Evolutionary conservation across 1,140 invertebrate genomes (phyloP).

Genomic region (Leptopilina boulardi): DNA sequence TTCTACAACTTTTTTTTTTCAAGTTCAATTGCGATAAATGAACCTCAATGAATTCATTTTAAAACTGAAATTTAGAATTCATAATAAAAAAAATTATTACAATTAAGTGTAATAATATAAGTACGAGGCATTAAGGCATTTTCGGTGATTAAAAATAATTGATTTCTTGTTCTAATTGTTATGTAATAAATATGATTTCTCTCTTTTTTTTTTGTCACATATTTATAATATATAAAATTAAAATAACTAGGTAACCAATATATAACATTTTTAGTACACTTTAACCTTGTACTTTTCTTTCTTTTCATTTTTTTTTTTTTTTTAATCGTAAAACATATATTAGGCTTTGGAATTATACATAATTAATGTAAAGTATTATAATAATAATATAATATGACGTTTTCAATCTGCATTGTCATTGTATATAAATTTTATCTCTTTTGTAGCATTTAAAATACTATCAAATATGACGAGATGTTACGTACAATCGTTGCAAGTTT

Average conservation of each 20-base stretch:
- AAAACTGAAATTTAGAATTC: neutral
- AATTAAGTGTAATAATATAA: conserved; percentile 3
- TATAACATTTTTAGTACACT: conserved; percentile 28
- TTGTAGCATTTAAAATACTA: conserved; percentile 19
- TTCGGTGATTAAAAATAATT: conserved; percentile 13
- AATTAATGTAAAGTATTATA: neutral
- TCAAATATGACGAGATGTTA: conserved; percentile 18
- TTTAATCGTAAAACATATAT: conserved; percentile 23
- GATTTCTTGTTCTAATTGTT: conserved; percentile 6
- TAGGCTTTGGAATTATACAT: conserved; percentile 18
- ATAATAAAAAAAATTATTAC: no score
- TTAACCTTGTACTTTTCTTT: conserved; percentile 18
- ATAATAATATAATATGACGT: conserved; percentile 8
- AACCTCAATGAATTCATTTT: neutral
- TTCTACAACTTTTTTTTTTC: neutral
- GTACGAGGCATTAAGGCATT: conserved; percentile 16
- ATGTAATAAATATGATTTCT: conserved; percentile 6
- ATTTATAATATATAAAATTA: neutral
- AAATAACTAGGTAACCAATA: conserved; percentile 27
- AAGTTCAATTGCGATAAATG: neutral
- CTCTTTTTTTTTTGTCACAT: neutral
- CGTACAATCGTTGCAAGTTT: conserved; percentile 15
- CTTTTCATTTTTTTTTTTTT: no score
- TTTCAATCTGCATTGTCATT: conserved; percentile 2
- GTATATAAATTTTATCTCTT: conserved; percentile 5